A percentile compares a stretch with the other conserved stretches of the same genome.
Conservation (phyloP, 2,888 invertebrate genomes). For the Polymixis lichenea region DNA sequence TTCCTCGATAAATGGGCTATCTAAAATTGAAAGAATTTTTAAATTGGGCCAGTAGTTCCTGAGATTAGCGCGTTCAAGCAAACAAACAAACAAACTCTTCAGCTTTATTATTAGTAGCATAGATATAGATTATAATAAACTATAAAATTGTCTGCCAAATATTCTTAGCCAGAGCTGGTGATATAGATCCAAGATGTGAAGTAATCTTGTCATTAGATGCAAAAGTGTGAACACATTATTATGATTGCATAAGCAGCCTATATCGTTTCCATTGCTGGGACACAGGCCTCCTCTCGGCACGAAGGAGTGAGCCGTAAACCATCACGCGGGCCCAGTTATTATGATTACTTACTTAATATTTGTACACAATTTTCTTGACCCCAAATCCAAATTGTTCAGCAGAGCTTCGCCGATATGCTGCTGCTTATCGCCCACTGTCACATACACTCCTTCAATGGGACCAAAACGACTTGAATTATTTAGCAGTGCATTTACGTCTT, state of each 20-base stretch:
- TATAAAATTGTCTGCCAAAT: neutral
- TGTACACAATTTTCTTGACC: slow-evolving; percentile 39
- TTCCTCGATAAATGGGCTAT: too few species aligned
- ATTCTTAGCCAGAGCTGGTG: neutral
- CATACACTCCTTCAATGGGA: slow-evolving; percentile 46
- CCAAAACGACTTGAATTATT: slow-evolving; percentile 23
- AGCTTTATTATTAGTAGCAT: too few species aligned
- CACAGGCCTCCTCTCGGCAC: too few species aligned
- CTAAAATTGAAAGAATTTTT: too few species aligned
- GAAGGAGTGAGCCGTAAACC: too few species aligned
- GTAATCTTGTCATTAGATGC: neutral
- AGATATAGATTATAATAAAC: too few species aligned
- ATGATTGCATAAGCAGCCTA: too few species aligned
- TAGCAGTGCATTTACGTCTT: slow-evolving; percentile 23
- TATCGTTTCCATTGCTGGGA: too few species aligned
- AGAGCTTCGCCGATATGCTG: slow-evolving; percentile 16
- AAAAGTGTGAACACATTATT: neutral
- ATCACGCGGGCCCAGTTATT: too few species aligned
- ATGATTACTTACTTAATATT: slow-evolving; percentile 41
- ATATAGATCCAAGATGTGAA: neutral
- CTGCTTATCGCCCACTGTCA: slow-evolving; percentile 35
- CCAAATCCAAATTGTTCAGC: slow-evolving; percentile 30
- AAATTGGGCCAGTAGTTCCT: too few species aligned
- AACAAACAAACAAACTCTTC: too few species aligned
- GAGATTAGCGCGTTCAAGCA: too few species aligned